A percentile compares a stretch with the other conserved stretches of the same genome.
Conservation (phyloP, 2,888 invertebrate genomes). For the Entomobrya proxima region DNA sequence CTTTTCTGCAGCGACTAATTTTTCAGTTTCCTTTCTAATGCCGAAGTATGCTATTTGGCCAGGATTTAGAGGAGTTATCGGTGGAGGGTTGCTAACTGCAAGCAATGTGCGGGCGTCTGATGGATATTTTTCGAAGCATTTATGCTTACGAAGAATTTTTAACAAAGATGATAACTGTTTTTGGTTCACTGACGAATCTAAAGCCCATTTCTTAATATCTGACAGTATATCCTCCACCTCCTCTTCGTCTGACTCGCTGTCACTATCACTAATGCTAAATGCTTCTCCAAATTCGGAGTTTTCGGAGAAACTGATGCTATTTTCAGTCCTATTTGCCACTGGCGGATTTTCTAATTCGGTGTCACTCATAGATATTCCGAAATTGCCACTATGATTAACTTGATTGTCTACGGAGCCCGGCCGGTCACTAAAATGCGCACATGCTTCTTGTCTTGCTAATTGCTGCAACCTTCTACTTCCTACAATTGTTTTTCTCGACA, state of each 20-base stretch:
- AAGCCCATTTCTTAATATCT: not conserved
- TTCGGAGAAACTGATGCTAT: no score
- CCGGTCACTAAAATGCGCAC: no score
- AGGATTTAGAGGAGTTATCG: not conserved
- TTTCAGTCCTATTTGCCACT: no score
- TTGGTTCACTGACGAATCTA: not conserved
- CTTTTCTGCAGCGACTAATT: not conserved
- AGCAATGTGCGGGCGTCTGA: not conserved
- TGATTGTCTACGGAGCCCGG: no score
- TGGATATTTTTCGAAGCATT: not conserved
- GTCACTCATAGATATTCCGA: no score
- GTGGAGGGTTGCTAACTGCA: not conserved
- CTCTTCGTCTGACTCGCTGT: not conserved
- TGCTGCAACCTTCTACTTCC: not conserved
- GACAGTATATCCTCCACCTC: no score
- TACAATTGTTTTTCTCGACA: not conserved
- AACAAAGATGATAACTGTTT: not conserved
- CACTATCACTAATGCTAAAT: no score
- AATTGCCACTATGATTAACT: no score
- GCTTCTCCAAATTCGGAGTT: no score
- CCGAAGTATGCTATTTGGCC: slow-evolving; percentile 5
- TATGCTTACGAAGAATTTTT: not conserved
- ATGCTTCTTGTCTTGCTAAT: not conserved
- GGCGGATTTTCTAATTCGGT: no score
- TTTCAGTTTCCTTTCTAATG: not conserved